Conservation (phyloP, 2,113 vertebrate species). For the Indicator maculatus region DNA sequence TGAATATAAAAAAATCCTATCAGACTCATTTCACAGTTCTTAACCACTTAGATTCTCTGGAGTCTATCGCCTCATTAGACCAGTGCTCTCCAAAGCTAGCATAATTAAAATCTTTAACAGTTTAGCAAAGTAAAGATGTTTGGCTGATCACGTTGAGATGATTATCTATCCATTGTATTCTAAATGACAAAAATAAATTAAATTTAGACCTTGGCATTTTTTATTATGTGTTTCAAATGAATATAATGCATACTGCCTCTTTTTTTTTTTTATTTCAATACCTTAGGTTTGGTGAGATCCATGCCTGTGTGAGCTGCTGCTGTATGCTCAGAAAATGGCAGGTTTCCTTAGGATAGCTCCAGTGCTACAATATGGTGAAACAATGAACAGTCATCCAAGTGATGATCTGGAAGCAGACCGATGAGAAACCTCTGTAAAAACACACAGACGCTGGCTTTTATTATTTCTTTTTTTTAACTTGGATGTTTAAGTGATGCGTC, state of each 20-base stretch:
- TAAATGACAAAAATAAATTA: conserved; percentile 99
- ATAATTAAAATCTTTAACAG: conserved; percentile 99
- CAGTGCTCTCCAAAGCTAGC: conserved; percentile 98
- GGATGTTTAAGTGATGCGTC: neutral
- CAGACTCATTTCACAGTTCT: conserved; percentile 99
- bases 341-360: conserved; percentile 43
- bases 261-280: conserved; percentile 35
- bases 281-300: conserved; percentile 68
- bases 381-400: conserved; percentile 19
- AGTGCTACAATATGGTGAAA: conserved; percentile 18
- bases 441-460: neutral
- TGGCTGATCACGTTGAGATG: conserved; percentile 99
- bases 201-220: conserved; percentile 90
- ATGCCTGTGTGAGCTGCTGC: conserved; percentile 58
- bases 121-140: conserved; percentile 99
- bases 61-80: conserved; percentile 99
- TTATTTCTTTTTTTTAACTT: neutral
- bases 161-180: conserved; percentile 97
- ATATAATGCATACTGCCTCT: conserved; percentile 75
- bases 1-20: conserved; percentile 99
- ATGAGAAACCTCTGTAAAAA: neutral
- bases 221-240: conserved; percentile 87
- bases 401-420: neutral
- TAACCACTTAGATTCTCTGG: conserved; percentile 95
- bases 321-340: conserved; percentile 68